Percentiles rank a stretch among this genome's conserved stretches.
phyloP scores from a whole-genome alignment of 2,888 invertebrate genomes.

The Caradrina kadenii region DNA sequence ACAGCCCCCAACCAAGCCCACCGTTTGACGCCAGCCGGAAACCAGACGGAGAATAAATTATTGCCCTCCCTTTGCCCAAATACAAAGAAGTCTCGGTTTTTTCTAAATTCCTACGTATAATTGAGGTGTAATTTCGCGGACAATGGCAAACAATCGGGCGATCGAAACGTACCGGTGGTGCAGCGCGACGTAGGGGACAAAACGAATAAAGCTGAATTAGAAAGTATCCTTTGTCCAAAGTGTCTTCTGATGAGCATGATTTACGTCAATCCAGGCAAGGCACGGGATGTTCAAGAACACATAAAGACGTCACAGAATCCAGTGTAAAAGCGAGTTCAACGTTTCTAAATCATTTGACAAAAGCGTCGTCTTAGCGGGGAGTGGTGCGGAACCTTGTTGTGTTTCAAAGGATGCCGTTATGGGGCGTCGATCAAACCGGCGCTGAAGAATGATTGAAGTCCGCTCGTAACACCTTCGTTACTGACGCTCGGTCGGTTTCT shows the following conservation, averaged over 20 bases:
- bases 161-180: constrained; percentile 76
- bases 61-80: constrained; percentile 77
- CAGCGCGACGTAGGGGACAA: constrained; percentile 74
- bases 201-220: constrained; percentile 78
- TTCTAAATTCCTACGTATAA: constrained; percentile 80
- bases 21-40: constrained; percentile 80
- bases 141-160: constrained; percentile 75
- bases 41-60: constrained; percentile 82
- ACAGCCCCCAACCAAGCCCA: constrained; percentile 70
- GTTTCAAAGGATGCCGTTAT: constrained; percentile 75
- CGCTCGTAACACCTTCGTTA: constrained; percentile 71
- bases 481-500: constrained; percentile 77
- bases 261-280: constrained; percentile 80
- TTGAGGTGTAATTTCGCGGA: constrained; percentile 85
- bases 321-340: constrained; percentile 67
- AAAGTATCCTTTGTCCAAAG: constrained; percentile 78
- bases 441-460: constrained; percentile 68
- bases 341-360: constrained; percentile 74
- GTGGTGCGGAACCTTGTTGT: constrained; percentile 67
- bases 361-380: constrained; percentile 63
- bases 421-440: constrained; percentile 68
- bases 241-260: constrained; percentile 78
- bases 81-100: constrained; percentile 79
- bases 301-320: constrained; percentile 73
- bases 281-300: constrained; percentile 67